Evolutionary conservation across 2,888 invertebrate species (phyloP).

Genomic region (Nomada hirtipes): DNA sequence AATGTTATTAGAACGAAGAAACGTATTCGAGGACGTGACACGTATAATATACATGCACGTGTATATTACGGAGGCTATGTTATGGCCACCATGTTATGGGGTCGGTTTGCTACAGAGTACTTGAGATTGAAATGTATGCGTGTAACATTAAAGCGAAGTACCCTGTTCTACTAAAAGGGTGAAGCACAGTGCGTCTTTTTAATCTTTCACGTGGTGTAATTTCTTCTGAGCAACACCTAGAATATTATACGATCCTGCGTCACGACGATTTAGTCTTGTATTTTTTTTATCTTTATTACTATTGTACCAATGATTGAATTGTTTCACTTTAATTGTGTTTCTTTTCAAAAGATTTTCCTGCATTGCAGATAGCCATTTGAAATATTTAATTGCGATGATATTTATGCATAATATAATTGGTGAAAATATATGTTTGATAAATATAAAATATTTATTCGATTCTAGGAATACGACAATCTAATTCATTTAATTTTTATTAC

Average conservation of each 20-base stretch:
- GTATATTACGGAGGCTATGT: background rate
- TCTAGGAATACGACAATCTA: no score
- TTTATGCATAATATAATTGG: background rate
- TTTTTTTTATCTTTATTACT: no score
- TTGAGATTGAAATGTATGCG: background rate
- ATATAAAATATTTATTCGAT: background rate
- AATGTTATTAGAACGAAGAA: conserved; percentile 24
- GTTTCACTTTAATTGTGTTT: no score
- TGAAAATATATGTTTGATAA: background rate
- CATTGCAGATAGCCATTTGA: background rate
- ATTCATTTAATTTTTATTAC: no score
- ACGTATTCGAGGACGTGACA: conserved; percentile 12
- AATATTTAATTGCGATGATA: background rate
- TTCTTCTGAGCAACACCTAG: background rate
- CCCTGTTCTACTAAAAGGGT: background rate
- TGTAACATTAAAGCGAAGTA: background rate
- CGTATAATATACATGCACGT: background rate
- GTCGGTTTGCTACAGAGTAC: no score
- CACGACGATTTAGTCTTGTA: background rate
- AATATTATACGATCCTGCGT: background rate
- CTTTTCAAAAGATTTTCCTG: no score
- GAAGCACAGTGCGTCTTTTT: background rate
- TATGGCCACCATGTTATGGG: conserved; percentile 7
- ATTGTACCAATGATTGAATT: no score
- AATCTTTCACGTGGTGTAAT: background rate